A percentile compares a stretch with the other conserved stretches of the same genome.
These are phyloP conservation scores for Schizaphis graminum DNA, from an alignment of 2,888 invertebrate genomes.

Conservation along the genomic window DNA sequence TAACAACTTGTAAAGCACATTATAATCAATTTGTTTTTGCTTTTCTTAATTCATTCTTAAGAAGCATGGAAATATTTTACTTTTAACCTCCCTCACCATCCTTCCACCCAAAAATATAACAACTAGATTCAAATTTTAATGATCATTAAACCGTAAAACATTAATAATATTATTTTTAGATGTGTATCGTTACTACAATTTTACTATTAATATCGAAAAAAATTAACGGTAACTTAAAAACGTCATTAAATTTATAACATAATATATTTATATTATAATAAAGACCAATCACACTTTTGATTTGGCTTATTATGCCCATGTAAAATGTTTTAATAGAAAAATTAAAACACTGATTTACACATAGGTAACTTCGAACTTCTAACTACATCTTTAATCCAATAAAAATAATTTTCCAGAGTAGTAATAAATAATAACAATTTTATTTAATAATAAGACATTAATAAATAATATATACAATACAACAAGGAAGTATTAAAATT, in stretches of 20 bases:
- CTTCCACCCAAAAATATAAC: too few relatives aligned
- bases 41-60: too few relatives aligned
- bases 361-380: too few relatives aligned
- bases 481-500: conserved; percentile 60
- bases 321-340: neutral
- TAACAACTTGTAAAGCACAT: too few relatives aligned
- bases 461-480: conserved; percentile 54
- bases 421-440: conserved; percentile 63
- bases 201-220: neutral
- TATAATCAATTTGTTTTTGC: too few relatives aligned
- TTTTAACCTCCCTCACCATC: too few relatives aligned
- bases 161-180: neutral
- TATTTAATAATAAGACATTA: conserved; percentile 45
- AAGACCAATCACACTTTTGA: neutral
- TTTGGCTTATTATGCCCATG: neutral
- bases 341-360: neutral
- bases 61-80: too few relatives aligned
- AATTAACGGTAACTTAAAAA: neutral
- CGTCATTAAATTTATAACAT: neutral
- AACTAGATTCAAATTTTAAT: too few relatives aligned
- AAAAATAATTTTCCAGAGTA: neutral
- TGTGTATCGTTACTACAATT: neutral
- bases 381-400: neutral
- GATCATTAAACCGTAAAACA: neutral
- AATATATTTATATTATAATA: too few relatives aligned